A percentile compares a stretch with the other conserved stretches of the same genome.
Evolutionary conservation across 1,140 invertebrate genomes (phyloP).

Genomic region (Amphibalanus amphitrite): DNA sequence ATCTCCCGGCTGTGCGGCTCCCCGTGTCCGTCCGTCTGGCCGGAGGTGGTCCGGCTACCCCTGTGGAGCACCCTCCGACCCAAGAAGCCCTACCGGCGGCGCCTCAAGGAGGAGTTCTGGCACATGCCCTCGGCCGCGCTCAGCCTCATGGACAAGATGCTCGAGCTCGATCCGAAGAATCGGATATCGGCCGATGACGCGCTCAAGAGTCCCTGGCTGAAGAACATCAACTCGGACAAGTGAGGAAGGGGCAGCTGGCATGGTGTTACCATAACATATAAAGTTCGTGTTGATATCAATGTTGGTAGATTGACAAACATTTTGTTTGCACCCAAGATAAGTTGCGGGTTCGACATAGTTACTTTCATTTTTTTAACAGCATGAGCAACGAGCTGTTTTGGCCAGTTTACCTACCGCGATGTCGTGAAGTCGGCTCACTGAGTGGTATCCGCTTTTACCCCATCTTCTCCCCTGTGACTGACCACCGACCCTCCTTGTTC

Average conservation of each 20-base stretch:
- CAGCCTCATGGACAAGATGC: slow-evolving; percentile 79
- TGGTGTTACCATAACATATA: no score
- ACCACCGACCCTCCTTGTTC: no score
- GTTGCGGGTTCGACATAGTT: no score
- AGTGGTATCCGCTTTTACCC: no score
- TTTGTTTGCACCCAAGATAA: no score
- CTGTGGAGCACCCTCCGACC: slow-evolving; percentile 81
- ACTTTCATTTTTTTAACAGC: no score
- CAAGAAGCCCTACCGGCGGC: slow-evolving; percentile 63
- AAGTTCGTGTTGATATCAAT: no score
- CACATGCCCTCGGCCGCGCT: slow-evolving; percentile 77
- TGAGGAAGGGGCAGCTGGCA: neutral
- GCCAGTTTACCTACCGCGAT: no score
- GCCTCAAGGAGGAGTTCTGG: slow-evolving; percentile 69
- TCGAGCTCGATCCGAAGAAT: slow-evolving; percentile 84
- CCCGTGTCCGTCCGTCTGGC: slow-evolving; percentile 87
- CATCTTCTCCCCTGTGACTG: no score
- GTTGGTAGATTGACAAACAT: no score
- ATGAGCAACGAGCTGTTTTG: no score
- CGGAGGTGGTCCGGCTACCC: slow-evolving; percentile 80
- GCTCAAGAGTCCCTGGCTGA: slow-evolving; percentile 61
- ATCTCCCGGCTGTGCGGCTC: slow-evolving; percentile 94
- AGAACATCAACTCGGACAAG: slow-evolving; percentile 73
- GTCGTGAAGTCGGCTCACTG: no score
- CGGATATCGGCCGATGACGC: slow-evolving; percentile 33